Conservation (phyloP, 2,888 invertebrate genomes). For the Torymus auratus region DNA sequence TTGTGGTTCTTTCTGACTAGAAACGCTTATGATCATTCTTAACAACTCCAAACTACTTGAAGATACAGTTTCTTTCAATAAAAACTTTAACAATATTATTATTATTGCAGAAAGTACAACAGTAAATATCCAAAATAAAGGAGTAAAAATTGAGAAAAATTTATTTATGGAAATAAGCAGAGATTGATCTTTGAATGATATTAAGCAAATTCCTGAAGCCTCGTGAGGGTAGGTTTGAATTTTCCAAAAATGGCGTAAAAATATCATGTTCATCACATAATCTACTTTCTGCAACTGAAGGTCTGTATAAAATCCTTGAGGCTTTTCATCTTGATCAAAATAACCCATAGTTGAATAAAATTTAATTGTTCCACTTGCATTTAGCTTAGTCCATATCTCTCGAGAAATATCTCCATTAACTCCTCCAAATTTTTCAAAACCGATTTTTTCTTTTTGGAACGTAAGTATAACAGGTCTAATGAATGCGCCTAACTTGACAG, state of each 20-base stretch:
- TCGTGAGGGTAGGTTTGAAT: conserved; percentile 15
- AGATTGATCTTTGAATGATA: conserved; percentile 2
- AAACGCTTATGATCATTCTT: neutral
- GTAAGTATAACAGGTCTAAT: neutral
- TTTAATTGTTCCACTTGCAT: neutral
- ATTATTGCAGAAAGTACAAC: neutral
- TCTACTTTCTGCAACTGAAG: conserved; percentile 6
- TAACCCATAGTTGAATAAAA: conserved; percentile 1
- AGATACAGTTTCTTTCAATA: neutral
- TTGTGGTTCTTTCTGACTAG: neutral
- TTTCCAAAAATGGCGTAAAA: conserved; percentile 14
- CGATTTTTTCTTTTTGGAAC: neutral
- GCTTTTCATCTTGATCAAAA: neutral
- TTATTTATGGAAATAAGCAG: neutral
- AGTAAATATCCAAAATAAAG: neutral
- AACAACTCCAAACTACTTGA: neutral
- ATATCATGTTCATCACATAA: conserved; percentile 19
- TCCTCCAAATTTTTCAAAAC: conserved; percentile 12
- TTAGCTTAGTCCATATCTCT: conserved; percentile 5
- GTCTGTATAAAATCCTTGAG: conserved; percentile 3
- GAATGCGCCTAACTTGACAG: conserved; percentile 10
- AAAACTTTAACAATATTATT: neutral
- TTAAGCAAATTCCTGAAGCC: conserved; percentile 3
- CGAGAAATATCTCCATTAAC: conserved; percentile 4
- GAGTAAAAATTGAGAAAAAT: neutral